Evolutionary conservation across 1,140 invertebrate genomes (phyloP).

Genomic region (Varroa destructor): DNA sequence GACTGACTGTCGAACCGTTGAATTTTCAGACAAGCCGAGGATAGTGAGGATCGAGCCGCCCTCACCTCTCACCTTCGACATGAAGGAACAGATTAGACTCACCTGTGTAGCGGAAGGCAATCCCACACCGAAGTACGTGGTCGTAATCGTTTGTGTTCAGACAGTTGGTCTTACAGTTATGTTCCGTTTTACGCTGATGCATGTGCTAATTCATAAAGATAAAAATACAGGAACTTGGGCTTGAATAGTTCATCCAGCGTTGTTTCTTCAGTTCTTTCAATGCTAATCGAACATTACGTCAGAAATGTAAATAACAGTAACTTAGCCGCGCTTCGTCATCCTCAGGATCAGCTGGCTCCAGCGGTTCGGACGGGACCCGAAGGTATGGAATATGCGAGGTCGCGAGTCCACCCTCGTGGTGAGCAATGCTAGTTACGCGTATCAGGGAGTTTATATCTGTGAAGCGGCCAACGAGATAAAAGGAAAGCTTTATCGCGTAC

Average conservation of each 20-base stretch:
- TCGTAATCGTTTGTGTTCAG: slow-evolving; percentile 39
- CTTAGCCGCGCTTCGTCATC: no score
- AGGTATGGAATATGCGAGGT: slow-evolving; percentile 33
- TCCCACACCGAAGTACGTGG: slow-evolving; percentile 54
- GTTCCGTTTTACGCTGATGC: no score
- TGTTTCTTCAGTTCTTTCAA: no score
- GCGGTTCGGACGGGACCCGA: slow-evolving; percentile 31
- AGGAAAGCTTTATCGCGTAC: slow-evolving; percentile 32
- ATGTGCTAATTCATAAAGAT: no score
- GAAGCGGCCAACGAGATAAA: slow-evolving; percentile 35
- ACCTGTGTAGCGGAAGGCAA: slow-evolving; percentile 54
- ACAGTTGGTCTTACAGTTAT: no score
- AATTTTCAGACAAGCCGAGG: slow-evolving; percentile 27
- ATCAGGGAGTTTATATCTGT: slow-evolving; percentile 35
- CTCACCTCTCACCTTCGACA: slow-evolving; percentile 22
- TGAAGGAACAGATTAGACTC: slow-evolving; percentile 29
- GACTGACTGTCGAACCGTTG: background rate
- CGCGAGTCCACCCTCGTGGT: slow-evolving; percentile 31
- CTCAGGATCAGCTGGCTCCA: slow-evolving; percentile 31
- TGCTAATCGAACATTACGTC: no score
- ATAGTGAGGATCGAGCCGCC: slow-evolving; percentile 27
- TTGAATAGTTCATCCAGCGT: no score
- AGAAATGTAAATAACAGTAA: no score
- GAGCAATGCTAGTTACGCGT: slow-evolving; percentile 33
- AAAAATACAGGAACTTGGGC: no score